These are phyloP conservation scores for Leptestheria dahalacensis DNA, from an alignment of 1,140 invertebrate genomes.

Conservation along the genomic window DNA sequence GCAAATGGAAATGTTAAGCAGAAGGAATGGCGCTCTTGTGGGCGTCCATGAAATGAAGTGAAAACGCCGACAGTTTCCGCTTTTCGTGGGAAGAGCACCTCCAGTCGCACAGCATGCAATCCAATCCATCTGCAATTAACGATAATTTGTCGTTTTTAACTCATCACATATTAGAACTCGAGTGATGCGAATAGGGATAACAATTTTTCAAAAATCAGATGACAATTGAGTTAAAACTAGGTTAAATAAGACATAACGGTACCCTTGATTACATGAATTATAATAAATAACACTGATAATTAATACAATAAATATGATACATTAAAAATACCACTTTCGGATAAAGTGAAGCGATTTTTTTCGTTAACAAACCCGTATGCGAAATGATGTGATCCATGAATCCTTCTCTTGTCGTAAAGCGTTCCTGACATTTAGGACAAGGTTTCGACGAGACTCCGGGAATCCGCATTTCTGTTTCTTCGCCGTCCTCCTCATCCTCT, in stretches of 20 bases:
- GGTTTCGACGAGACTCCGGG: conserved; percentile 13
- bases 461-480: conserved; percentile 5
- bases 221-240: too few species aligned
- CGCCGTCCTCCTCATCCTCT: conserved; percentile 8
- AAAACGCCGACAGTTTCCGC: not conserved
- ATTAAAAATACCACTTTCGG: not conserved
- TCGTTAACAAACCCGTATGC: conserved; percentile 5
- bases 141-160: not conserved
- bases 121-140: not conserved
- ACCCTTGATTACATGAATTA: too few species aligned
- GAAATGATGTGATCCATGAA: conserved; percentile 10
- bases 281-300: too few species aligned
- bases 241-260: too few species aligned
- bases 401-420: conserved; percentile 10
- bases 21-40: not conserved
- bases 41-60: not conserved
- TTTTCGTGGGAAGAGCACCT: not conserved
- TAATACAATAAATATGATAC: not conserved
- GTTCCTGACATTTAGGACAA: conserved; percentile 11
- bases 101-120: conserved; percentile 4
- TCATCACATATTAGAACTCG: too few species aligned
- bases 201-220: too few species aligned
- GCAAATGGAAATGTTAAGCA: too few species aligned
- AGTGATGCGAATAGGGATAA: too few species aligned
- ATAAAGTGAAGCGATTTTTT: too few species aligned